Evolutionary conservation across 2,888 invertebrate species (phyloP), one percentile per base, ranked within the genome.

Genomic region (Autographa gamma): DNA sequence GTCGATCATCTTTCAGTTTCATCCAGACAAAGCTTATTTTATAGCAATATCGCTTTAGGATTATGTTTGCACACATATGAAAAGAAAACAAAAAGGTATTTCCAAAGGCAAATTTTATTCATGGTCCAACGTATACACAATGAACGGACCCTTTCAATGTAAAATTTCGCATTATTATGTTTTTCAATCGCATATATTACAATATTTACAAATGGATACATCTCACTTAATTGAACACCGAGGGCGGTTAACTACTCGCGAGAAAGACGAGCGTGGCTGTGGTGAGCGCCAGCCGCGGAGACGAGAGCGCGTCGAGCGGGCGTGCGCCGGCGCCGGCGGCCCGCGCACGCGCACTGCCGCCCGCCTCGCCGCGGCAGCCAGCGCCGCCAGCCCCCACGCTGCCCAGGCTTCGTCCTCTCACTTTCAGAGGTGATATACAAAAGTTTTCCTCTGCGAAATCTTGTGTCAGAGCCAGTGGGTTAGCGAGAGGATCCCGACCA

Each of bases 371-470:
- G 58, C 94, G 92, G 68, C 95, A 94, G 68, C 91, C 92, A 25
- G 91, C 91, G 3, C 91, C 91, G 48, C 93, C 91, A 0, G 88
- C 87, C 32, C 91, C 88, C 69, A 93, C 95, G 69, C 92, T 96
- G 74, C 96, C 97, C 96, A 98, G 96, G 59, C 97, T 96, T 78
- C 97, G 96, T 0, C 98, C 98, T 80, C 98, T 98, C 79, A 97
- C 97, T 90, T 98, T 98, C 83, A 98, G 94, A 71, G 98, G 98
- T 19, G 98, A 98, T 88, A 98, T 98, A 94, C 98, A 98, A 91
- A 96, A 98, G 92, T 98, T 98, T 84, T 97, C 97, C 70, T 97
- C 96, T 73, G 97, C 95, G 87, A 98, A 98, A 72, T 97, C 97
- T 71, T 93, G 92, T 63, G 94, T 93, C 74, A 97, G 96, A 31